Percentiles rank a stretch among this genome's conserved stretches.
phyloP scores from a whole-genome alignment of 2,113 vertebrate genomes.

The Pongo abelii region DNA sequence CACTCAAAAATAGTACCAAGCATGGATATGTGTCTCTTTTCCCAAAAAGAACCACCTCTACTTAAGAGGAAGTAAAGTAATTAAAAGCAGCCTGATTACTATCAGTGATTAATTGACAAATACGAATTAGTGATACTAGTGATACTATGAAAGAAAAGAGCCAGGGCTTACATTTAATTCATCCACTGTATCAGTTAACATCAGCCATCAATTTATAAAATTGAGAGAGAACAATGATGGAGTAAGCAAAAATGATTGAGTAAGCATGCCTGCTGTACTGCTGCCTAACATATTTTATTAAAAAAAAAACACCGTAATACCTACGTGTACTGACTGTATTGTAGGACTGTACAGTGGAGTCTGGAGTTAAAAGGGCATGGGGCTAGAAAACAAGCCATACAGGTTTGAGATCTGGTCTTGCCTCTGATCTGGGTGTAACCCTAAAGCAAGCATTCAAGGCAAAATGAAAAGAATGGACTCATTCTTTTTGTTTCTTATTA shows the following conservation, averaged over 20 bases:
- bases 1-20: not conserved
- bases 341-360: not conserved
- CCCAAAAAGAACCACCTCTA: not conserved
- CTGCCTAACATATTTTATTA: not conserved
- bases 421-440: not conserved
- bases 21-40: not conserved
- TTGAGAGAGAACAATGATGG: not conserved
- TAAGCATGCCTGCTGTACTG: not conserved
- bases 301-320: not conserved
- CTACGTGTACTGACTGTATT: accelerated
- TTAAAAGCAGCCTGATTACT: not conserved
- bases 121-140: not conserved
- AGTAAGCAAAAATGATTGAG: not conserved
- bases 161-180: not conserved
- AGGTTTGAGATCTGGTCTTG: not conserved
- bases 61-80: not conserved
- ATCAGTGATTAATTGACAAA: not conserved
- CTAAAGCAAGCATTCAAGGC: not conserved
- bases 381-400: not conserved
- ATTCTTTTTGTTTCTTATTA: not conserved
- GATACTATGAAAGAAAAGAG: not conserved
- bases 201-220: not conserved
- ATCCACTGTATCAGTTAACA: not conserved
- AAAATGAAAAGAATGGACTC: not conserved
- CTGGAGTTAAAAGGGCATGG: not conserved